Conservation (phyloP, 2,888 invertebrate species). For the Amorpha juglandis region DNA sequence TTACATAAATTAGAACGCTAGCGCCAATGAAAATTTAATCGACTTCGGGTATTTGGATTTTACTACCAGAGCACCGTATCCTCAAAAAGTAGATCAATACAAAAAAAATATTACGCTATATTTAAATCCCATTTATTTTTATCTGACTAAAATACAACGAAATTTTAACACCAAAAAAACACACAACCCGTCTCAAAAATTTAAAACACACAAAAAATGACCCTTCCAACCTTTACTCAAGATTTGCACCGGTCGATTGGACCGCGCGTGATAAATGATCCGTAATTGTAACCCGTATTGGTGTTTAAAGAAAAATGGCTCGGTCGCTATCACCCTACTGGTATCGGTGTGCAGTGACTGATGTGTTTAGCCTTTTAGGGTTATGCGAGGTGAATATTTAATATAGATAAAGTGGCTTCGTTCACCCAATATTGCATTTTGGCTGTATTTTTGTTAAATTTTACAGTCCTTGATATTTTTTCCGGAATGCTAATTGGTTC, state of each 20-base stretch:
- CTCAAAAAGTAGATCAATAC: too few species aligned
- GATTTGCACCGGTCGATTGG: conserved; percentile 36
- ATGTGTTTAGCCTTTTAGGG: conserved; percentile 9
- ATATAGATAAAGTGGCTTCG: not conserved
- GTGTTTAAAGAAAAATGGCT: conserved; percentile 65
- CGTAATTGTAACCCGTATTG: conserved; percentile 70
- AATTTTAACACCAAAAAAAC: not conserved
- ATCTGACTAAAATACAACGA: not conserved
- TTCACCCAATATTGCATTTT: not conserved
- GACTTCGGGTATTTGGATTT: too few species aligned
- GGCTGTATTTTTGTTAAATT: not conserved
- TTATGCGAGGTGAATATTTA: conserved; percentile 9
- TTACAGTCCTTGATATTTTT: not conserved
- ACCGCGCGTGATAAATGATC: conserved; percentile 62
- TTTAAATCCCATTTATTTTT: not conserved
- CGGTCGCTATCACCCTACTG: conserved; percentile 47
- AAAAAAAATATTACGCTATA: too few species aligned
- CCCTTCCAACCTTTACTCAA: conserved; percentile 36
- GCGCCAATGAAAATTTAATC: too few species aligned
- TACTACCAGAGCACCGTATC: too few species aligned
- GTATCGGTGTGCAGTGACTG: conserved; percentile 37
- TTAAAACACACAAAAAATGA: conserved; percentile 36
- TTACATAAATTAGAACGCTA: too few species aligned
- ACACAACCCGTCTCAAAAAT: conserved; percentile 32
- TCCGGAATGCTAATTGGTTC: not conserved